Evolutionary conservation across 2,888 invertebrate species (phyloP).

Genomic region (Caenorhabditis macrosperma): DNA sequence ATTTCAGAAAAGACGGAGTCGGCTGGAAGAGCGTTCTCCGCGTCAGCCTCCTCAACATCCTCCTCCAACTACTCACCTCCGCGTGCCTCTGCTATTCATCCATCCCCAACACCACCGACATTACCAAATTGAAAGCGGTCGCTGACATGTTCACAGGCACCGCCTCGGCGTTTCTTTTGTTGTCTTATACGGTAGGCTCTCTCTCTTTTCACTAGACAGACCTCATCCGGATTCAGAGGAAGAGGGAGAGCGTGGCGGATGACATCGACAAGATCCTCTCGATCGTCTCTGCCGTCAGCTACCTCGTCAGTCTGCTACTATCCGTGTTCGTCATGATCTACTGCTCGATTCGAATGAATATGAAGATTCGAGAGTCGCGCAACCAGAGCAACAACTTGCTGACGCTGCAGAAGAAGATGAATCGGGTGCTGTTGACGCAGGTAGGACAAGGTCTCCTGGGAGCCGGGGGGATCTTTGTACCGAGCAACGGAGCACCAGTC

Average conservation of each 20-base stretch:
- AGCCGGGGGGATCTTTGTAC: no score
- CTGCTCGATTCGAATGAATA: slow-evolving; percentile 30
- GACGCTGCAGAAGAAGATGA: slow-evolving; percentile 35
- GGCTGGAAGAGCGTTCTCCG: background rate
- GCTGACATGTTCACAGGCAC: slow-evolving; percentile 1
- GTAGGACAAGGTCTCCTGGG: background rate
- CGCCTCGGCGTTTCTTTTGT: slow-evolving; percentile 5
- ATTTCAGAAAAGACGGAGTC: slow-evolving; percentile 25
- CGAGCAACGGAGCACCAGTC: no score
- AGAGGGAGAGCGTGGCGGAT: background rate
- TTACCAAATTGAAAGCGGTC: background rate
- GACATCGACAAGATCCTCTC: slow-evolving; percentile 11
- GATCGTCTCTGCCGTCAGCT: slow-evolving; percentile 18
- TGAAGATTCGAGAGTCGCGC: slow-evolving; percentile 32
- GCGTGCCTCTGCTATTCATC: slow-evolving; percentile 17
- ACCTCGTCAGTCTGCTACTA: background rate
- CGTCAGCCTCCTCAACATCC: background rate
- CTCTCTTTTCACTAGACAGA: no score
- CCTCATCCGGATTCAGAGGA: background rate
- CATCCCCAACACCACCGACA: slow-evolving; percentile 7
- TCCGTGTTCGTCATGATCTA: slow-evolving; percentile 20
- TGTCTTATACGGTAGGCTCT: slow-evolving; percentile 25
- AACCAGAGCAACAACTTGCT: slow-evolving; percentile 35
- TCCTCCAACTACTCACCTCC: slow-evolving; percentile 20
- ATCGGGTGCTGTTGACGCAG: slow-evolving; percentile 29